Evolutionary conservation across 1,140 invertebrate species (phyloP), one percentile per base, ranked within the genome.

Genomic region (Brachionus rubens): DNA sequence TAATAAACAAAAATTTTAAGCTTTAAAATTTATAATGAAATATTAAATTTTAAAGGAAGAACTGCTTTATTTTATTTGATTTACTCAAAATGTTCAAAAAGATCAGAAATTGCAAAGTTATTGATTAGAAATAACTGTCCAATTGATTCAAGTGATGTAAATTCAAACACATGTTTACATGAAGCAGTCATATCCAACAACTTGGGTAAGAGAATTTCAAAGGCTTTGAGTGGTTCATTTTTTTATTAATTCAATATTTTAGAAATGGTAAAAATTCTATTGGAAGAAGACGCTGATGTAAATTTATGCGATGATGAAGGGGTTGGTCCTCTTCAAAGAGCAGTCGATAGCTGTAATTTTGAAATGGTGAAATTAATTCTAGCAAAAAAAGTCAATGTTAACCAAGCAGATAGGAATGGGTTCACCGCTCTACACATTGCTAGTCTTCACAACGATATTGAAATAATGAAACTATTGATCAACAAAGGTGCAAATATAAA

Each of bases 341-440:
- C 68, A n/a, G 28, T 28, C 28, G 68, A 72, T 21, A 72, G 50
- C 16, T 36, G 50, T 14, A 72, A 72, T 26, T 26, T 72, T 26
- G 68, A 48, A 28, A 72, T 72, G 14, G 12, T 72, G 0, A 50
- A 72, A 19, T 24, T 52, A 21, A 24, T 72, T 9, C 14, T 72
- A 6, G 16, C n/a, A n/a, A 72, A 72, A 50, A 72, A 72, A 12
- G 7, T 9, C 7, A 21, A 28, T 3, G 16, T 72, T 14, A 72
- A 72, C 40, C 68, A 50, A 4, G n/a, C n/a, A 50, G 68, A 72
- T 54, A 54, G 12, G 41, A 72, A 50, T 40, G 68, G 68, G 6
- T 50, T 48, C 7, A 50, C 68, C 9, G 43, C 68, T 26, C 24
- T 72, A 26, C 68, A 72, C n/a, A 72, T 72, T 41, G 43, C 68